These are phyloP conservation scores for Melinaea menophilus DNA, from an alignment of 2,888 invertebrate species.

Conservation along the genomic window DNA sequence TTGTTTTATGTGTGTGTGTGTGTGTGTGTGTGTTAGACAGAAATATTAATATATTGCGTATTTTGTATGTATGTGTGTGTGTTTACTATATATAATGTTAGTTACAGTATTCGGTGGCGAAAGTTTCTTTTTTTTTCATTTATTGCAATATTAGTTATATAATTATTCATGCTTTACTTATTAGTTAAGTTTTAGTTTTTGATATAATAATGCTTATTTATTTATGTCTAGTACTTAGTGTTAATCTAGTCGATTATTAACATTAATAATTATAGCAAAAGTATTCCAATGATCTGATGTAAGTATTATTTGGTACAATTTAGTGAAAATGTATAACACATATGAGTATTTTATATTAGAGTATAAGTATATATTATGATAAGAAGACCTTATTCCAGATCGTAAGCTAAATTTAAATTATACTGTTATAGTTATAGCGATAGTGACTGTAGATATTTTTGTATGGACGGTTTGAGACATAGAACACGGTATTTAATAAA, in stretches of 20 bases:
- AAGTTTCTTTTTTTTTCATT: no score
- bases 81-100: no score
- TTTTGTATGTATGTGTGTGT: no score
- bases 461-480: slow-evolving; percentile 6
- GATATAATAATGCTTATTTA: neutral
- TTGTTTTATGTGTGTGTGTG: neutral
- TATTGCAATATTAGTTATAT: no score
- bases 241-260: slow-evolving; percentile 1
- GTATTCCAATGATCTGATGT: neutral
- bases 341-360: no score
- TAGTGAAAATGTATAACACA: neutral
- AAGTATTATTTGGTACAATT: slow-evolving; percentile 1
- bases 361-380: no score
- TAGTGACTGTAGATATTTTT: slow-evolving; percentile 19
- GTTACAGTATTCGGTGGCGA: no score
- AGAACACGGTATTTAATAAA: no score
- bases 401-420: neutral
- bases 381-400: no score
- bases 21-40: neutral
- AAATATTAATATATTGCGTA: no score
- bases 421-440: no score
- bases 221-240: slow-evolving; percentile 1
- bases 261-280: neutral
- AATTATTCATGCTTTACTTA: neutral
- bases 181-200: neutral